phyloP scores from a whole-genome alignment of 2,888 invertebrate genomes.

The Mongoloraphidia duomilia region DNA sequence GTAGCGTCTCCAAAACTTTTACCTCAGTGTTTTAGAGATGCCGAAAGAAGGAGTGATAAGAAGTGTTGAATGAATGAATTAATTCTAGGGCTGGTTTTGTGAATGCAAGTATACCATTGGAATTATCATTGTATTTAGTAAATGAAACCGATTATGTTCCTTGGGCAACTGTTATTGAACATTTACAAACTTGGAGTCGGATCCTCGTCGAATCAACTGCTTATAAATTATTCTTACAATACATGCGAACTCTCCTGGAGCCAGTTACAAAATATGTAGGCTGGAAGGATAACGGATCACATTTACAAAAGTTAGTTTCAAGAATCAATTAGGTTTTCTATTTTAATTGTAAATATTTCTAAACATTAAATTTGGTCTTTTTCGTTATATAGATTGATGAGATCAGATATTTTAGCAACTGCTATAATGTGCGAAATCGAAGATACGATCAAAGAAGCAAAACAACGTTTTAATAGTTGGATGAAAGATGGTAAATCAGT shows the following conservation, averaged over 20 bases:
- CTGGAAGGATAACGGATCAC: conserved; percentile 48
- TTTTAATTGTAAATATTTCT: not conserved
- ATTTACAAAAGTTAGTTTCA: conserved; percentile 42
- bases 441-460: conserved; percentile 53
- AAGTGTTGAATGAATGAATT: too few species aligned
- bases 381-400: conserved; percentile 42
- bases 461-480: conserved; percentile 57
- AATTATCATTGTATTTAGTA: conserved; percentile 48
- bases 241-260: conserved; percentile 39
- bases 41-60: too few species aligned
- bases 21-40: too few species aligned
- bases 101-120: conserved; percentile 47
- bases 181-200: conserved; percentile 58
- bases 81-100: conserved; percentile 42
- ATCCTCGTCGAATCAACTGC: conserved; percentile 56
- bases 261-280: conserved; percentile 44
- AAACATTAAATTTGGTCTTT: not conserved
- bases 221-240: conserved; percentile 49
- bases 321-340: conserved; percentile 1
- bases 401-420: conserved; percentile 53
- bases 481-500: conserved; percentile 47
- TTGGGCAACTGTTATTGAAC: conserved; percentile 66
- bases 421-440: conserved; percentile 59
- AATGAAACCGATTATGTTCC: conserved; percentile 68
- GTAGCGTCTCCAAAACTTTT: too few species aligned